Evolutionary conservation across 2,797 vertebrate genomes (phyloP).

Genomic region (Liparis tanakae): DNA sequence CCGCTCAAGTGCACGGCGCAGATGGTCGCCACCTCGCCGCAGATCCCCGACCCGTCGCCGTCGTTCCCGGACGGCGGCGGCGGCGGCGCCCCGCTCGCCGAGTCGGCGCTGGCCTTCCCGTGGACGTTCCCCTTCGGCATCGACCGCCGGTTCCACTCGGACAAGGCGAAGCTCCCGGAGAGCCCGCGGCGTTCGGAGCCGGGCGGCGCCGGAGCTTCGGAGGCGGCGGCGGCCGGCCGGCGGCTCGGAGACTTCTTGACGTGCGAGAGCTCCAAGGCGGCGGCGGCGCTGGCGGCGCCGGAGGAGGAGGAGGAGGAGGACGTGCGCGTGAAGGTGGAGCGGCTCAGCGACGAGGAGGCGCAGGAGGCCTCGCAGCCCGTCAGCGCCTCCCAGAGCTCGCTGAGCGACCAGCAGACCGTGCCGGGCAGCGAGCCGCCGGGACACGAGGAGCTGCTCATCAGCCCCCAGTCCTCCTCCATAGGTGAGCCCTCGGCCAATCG

Average conservation of each 20-base stretch:
- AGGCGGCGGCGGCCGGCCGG: conserved; percentile 79
- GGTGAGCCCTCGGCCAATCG: conserved; percentile 73
- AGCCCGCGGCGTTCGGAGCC: conserved; percentile 91
- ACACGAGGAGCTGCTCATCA: conserved; percentile 96
- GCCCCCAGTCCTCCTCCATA: conserved; percentile 97
- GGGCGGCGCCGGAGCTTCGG: conserved; percentile 66
- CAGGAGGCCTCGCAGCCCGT: conserved; percentile 95
- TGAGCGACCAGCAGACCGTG: conserved; percentile 97
- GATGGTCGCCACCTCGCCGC: conserved; percentile 88
- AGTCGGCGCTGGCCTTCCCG: conserved; percentile 95
- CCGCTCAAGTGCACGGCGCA: conserved; percentile 93
- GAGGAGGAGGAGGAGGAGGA: conserved; percentile 90
- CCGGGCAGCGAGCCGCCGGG: conserved; percentile 95
- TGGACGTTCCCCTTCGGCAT: conserved; percentile 98
- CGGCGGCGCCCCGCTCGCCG: conserved; percentile 89
- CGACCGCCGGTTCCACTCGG: conserved; percentile 91
- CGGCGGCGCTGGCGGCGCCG: conserved; percentile 76
- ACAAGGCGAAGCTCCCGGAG: conserved; percentile 93
- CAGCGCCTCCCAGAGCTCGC: conserved; percentile 95
- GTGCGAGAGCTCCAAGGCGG: conserved; percentile 92
- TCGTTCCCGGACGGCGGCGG: conserved; percentile 90
- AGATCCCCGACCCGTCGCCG: conserved; percentile 92
- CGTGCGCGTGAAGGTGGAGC: conserved; percentile 95
- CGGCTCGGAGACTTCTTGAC: conserved; percentile 91
- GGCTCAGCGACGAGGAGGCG: conserved; percentile 96